Conservation (phyloP, 1,140 invertebrate genomes). For the Atta cephalotes region DNA sequence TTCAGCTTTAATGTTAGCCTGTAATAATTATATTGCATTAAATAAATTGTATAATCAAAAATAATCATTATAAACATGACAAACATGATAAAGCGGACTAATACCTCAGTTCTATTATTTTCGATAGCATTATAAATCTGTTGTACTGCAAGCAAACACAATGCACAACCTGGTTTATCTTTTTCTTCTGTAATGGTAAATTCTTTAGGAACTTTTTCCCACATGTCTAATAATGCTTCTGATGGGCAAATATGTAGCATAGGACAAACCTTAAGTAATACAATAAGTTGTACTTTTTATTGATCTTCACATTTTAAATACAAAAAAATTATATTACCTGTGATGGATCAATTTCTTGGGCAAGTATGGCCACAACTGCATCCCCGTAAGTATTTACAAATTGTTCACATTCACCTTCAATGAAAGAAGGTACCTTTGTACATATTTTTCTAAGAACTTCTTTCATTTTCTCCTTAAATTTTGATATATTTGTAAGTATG, state of each 20-base stretch:
- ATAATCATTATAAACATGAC: not conserved
- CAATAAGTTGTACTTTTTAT: conserved; percentile 23
- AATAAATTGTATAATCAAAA: conserved; percentile 29
- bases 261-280: conserved; percentile 88
- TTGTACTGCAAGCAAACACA: conserved; percentile 93
- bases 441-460: conserved; percentile 90
- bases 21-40: conserved; percentile 72
- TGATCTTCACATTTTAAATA: not conserved
- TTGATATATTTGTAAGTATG: conserved; percentile 9
- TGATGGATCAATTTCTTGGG: conserved; percentile 93
- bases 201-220: conserved; percentile 81
- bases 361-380: conserved; percentile 91
- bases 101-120: conserved; percentile 91
- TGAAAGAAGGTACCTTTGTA: conserved; percentile 89
- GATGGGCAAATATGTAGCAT: conserved; percentile 87
- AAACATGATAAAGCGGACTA: not conserved
- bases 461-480: conserved; percentile 88
- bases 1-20: conserved; percentile 90
- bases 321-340: conserved; percentile 84
- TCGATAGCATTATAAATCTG: conserved; percentile 90
- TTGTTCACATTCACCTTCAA: conserved; percentile 90
- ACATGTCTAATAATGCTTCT: conserved; percentile 81
- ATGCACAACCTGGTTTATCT: conserved; percentile 90
- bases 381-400: conserved; percentile 93
- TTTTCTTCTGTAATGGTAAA: conserved; percentile 86